Percentiles rank a stretch among this genome's conserved stretches.
Evolutionary conservation across 2,113 vertebrate genomes (phyloP).

Genomic region (Ageneiosus marmoratus): DNA sequence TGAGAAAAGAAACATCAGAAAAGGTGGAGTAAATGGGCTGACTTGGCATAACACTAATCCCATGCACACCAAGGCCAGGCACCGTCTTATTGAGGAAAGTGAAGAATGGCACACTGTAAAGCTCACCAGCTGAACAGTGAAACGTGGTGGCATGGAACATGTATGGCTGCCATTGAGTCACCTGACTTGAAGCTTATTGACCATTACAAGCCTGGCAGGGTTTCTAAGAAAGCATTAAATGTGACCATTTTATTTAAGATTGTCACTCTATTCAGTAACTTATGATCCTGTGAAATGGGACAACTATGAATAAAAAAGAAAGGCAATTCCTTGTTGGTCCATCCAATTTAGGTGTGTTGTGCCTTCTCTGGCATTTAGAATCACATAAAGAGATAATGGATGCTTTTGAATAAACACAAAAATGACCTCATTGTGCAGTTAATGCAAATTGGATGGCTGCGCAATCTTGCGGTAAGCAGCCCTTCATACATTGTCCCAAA

Average conservation of each 20-base stretch:
- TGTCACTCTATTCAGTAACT: not conserved
- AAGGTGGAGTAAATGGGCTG: not conserved
- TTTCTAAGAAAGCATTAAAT: not conserved
- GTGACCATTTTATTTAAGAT: not conserved
- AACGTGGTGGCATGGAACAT: not conserved
- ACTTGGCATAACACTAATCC: not conserved
- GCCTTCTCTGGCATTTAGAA: conserved; percentile 1
- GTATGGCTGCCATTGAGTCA: not conserved
- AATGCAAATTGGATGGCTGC: conserved; percentile 19
- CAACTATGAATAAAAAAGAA: not conserved
- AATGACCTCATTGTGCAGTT: conserved; percentile 24
- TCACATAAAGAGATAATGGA: not conserved
- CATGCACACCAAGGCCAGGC: not conserved
- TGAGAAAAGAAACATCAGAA: not conserved
- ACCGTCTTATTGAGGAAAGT: not conserved
- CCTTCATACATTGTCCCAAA: conserved; percentile 4
- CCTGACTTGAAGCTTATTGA: not conserved
- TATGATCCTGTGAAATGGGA: not conserved
- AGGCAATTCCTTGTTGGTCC: not conserved
- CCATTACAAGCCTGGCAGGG: not conserved
- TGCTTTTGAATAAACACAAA: not conserved
- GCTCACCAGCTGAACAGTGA: not conserved
- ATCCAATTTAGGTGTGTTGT: not conserved
- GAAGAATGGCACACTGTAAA: not conserved
- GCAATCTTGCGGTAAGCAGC: conserved; percentile 23